These are phyloP conservation scores for Babyrousa celebensis DNA, from an alignment of 2,797 vertebrate genomes.

Conservation along the genomic window DNA sequence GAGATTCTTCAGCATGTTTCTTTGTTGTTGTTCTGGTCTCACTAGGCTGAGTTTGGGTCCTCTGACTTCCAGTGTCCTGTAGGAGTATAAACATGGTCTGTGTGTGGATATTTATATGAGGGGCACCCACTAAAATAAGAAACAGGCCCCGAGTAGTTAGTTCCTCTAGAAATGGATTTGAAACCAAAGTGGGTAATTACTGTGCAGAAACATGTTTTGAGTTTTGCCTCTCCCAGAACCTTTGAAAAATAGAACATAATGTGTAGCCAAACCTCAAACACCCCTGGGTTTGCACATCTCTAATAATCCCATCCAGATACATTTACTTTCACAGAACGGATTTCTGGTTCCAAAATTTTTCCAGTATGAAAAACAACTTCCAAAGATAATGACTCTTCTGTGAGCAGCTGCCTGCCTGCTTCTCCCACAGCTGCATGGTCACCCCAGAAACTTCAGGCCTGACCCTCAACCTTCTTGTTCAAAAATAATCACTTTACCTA, in stretches of 20 bases:
- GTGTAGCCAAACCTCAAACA: slow-evolving; percentile 79
- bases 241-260: slow-evolving; percentile 82
- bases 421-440: neutral
- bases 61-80: neutral
- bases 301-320: slow-evolving; percentile 80
- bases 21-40: neutral
- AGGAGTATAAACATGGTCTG: neutral
- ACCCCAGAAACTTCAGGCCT: slow-evolving; percentile 47
- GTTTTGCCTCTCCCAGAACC: slow-evolving; percentile 78
- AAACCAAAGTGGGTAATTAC: slow-evolving; percentile 77
- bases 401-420: slow-evolving; percentile 29
- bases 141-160: slow-evolving; percentile 60
- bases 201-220: slow-evolving; percentile 83
- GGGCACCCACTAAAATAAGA: slow-evolving; percentile 68
- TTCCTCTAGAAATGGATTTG: slow-evolving; percentile 74
- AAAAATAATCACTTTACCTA: slow-evolving; percentile 49
- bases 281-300: slow-evolving; percentile 72
- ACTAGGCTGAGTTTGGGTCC: neutral
- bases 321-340: slow-evolving; percentile 74
- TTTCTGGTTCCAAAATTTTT: slow-evolving; percentile 76
- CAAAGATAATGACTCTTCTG: slow-evolving; percentile 41
- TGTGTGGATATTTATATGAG: slow-evolving; percentile 50
- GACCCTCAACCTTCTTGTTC: slow-evolving; percentile 29
- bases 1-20: neutral
- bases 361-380: slow-evolving; percentile 71